Base-by-base conservation (phyloP, 2,113 vertebrate genomes). In the Jaculus jaculus region DNA sequence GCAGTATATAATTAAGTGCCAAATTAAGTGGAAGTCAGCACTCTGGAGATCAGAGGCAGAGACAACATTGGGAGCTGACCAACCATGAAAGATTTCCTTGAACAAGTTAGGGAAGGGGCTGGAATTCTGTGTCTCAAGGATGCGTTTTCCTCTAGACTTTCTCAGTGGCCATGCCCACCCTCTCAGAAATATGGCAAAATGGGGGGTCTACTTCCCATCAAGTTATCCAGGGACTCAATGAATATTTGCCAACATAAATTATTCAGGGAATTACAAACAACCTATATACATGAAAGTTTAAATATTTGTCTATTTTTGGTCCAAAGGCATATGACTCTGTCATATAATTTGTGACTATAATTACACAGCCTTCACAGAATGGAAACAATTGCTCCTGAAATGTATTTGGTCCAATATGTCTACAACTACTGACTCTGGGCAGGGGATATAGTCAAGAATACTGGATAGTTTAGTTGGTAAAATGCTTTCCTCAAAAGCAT, bases 1-100 rank as follows among this genome's bases (percentile, higher is more conserved):
- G 86, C 12, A 8, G 42, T 90, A 94, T 94, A 89, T 80, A 91
- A 94, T 87, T 93, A 96, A 87, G 84, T 92, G 93, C 72, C 86
- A 90, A 94, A 89, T 68, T 91, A 89, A 94, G 80, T 84, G 86
- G 74, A 74, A 86, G 94, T 60, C 71, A 10, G 58, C 54, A 20
- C 73, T 84, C 61, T 83, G 2, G 65, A 91, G 92, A 96, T 88
- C 89, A 89, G 83, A 96, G 66, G 82, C 39, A 71, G 82, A 60
- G 66, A 82, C 39, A 85, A 65, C 39, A 90, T 34, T 84, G 78
- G 85, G 51, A 51, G 26, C 89, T 66, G 66, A 58, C 73, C 8
- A 77, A 90, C 82, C 63, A 12, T 1, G 21, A 80, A 93, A 73
- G 85, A 3, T 74, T 94, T 84, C 54, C 69, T 65, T 23, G 79